phyloP scores from a whole-genome alignment of 2,113 vertebrate species.

The Circaetus cinerascens region DNA sequence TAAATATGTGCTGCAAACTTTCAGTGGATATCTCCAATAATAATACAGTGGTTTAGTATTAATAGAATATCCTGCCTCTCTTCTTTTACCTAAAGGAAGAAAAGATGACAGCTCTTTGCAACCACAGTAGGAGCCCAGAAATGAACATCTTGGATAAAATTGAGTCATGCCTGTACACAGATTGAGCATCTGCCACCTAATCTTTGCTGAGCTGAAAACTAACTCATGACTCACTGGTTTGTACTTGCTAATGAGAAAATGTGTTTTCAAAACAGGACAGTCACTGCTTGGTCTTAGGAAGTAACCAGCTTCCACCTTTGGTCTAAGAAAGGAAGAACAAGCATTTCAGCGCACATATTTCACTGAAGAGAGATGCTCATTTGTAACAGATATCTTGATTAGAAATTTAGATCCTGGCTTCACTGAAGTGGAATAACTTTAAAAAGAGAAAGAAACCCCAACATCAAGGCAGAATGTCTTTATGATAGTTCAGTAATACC shows the following conservation, averaged over 20 bases:
- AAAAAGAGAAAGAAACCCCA: neutral
- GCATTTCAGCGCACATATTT: neutral
- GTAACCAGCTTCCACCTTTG: neutral
- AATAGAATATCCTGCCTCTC: neutral
- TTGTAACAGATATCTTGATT: neutral
- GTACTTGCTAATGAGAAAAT: neutral
- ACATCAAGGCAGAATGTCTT: neutral
- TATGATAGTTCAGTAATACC: neutral
- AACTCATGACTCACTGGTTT: neutral
- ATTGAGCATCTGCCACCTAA: neutral
- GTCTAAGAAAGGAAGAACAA: neutral
- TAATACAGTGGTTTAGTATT: neutral
- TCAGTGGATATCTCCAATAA: accelerated
- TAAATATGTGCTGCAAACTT: neutral
- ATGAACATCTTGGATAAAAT: neutral
- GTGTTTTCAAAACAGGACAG: neutral
- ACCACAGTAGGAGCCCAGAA: neutral
- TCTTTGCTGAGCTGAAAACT: neutral
- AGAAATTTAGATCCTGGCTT: neutral
- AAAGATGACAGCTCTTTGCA: neutral
- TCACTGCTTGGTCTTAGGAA: neutral
- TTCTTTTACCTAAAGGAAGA: neutral
- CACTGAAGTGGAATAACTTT: neutral
- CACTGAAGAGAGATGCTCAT: neutral
- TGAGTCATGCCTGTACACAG: neutral